Conservation (phyloP, 2,113 vertebrate genomes). For the Fregetta grallaria region DNA sequence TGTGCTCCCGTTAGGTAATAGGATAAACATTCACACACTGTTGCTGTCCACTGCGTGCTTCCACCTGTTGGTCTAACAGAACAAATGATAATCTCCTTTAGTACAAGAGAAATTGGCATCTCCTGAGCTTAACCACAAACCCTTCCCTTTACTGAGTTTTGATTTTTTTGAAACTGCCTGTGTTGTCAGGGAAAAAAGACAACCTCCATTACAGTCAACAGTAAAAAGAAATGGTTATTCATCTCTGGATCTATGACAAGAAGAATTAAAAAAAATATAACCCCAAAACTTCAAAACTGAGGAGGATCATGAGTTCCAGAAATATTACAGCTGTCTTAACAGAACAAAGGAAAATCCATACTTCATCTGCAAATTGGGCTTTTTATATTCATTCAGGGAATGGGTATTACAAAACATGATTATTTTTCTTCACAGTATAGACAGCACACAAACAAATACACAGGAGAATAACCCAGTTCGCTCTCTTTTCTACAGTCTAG, state of each 20-base stretch:
- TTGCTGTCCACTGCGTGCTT: conserved; percentile 85
- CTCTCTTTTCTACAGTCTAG: background rate
- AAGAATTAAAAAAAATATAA: background rate
- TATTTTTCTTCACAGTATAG: background rate
- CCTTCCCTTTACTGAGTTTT: background rate
- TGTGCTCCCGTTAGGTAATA: conserved; percentile 77
- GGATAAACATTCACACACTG: conserved; percentile 85
- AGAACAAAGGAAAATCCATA: background rate
- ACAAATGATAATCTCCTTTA: background rate
- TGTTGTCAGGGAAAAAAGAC: background rate
- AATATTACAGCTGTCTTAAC: background rate
- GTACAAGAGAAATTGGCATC: background rate
- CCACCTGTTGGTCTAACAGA: conserved; percentile 88
- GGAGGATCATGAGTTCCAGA: background rate
- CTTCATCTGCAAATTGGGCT: background rate
- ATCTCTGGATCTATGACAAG: background rate
- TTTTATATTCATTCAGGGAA: background rate
- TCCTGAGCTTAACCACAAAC: background rate
- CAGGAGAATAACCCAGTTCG: background rate
- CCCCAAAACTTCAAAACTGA: background rate
- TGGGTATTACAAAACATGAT: background rate
- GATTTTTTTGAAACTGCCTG: background rate
- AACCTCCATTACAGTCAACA: background rate
- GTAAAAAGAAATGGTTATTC: background rate
- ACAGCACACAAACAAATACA: background rate